Evolutionary conservation across 2,888 invertebrate species (phyloP).

Genomic region (Pseudolycoriella hygida): DNA sequence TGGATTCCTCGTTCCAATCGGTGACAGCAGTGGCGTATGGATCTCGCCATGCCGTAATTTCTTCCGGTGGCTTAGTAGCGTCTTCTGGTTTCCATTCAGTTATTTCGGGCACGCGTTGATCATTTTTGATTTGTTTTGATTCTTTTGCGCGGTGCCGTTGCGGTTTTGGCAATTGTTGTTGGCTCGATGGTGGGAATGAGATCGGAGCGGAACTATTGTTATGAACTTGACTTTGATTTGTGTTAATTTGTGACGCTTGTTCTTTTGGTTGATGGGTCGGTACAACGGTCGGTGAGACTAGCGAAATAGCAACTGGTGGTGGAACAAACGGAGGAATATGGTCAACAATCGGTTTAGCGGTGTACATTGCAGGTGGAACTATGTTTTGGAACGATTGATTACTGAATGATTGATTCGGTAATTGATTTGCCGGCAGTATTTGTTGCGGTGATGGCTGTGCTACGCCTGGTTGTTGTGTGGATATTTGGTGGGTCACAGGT

Average conservation of each 20-base stretch:
- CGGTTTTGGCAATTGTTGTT: not conserved
- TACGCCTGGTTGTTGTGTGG: slow-evolving; percentile 28
- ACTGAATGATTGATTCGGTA: slow-evolving; percentile 71
- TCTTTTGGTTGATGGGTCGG: slow-evolving; percentile 18
- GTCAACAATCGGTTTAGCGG: slow-evolving; percentile 31
- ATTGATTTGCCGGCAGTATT: slow-evolving; percentile 26
- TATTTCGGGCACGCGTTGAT: slow-evolving; percentile 1
- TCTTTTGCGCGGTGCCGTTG: not conserved
- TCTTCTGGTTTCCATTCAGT: slow-evolving; percentile 5
- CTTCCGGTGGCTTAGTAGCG: not conserved
- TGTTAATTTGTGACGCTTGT: slow-evolving; percentile 21
- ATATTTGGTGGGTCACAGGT: slow-evolving; percentile 23
- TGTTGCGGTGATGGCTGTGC: slow-evolving; percentile 21
- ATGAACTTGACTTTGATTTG: slow-evolving; percentile 6
- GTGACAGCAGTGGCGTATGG: not conserved
- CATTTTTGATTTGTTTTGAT: not conserved
- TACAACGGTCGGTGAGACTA: slow-evolving; percentile 7
- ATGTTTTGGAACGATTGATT: slow-evolving; percentile 47
- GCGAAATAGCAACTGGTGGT: slow-evolving; percentile 18
- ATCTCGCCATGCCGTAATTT: slow-evolving; percentile 3
- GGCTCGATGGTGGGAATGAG: slow-evolving; percentile 10
- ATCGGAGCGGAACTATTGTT: slow-evolving; percentile 16
- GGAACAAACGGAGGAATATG: slow-evolving; percentile 16
- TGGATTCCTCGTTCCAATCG: slow-evolving; percentile 14
- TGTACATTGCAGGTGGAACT: slow-evolving; percentile 31